Conservation (phyloP, 2,113 vertebrate genomes). For the Donacobius atricapilla region DNA sequence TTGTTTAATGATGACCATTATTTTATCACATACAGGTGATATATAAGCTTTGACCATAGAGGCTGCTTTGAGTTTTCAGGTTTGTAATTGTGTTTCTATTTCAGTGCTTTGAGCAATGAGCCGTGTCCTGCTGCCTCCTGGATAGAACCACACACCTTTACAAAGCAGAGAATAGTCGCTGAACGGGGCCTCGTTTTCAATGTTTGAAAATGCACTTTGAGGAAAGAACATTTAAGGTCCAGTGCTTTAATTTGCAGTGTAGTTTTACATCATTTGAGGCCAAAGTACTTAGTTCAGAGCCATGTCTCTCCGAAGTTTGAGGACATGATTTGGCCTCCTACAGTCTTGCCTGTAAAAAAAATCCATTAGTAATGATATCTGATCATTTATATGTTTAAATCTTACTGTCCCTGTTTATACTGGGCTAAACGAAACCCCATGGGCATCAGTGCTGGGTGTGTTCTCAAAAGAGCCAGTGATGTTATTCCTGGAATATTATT, state of each 20-base stretch:
- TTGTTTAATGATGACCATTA: not conserved
- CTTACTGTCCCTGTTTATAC: not conserved
- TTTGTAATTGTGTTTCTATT: not conserved
- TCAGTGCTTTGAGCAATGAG: slow-evolving; percentile 6
- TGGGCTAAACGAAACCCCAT: not conserved
- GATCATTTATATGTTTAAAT: accelerated
- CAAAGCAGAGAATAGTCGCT: not conserved
- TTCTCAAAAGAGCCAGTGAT: not conserved
- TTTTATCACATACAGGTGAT: not conserved
- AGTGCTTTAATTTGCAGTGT: not conserved
- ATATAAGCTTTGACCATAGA: not conserved
- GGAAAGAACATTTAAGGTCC: slow-evolving; percentile 48
- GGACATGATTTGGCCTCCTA: not conserved
- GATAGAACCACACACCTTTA: not conserved
- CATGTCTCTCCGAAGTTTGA: not conserved
- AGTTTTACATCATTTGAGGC: not conserved
- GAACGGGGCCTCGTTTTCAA: not conserved
- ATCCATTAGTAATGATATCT: not conserved
- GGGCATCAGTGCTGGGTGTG: not conserved
- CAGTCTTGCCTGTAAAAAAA: not conserved
- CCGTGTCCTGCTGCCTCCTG: not conserved
- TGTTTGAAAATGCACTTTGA: slow-evolving; percentile 49
- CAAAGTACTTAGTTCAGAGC: not conserved
- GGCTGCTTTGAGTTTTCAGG: not conserved
- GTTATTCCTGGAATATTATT: not conserved